Base-by-base conservation (phyloP, 2,888 invertebrate species). In the Heteromurus nitidus region DNA sequence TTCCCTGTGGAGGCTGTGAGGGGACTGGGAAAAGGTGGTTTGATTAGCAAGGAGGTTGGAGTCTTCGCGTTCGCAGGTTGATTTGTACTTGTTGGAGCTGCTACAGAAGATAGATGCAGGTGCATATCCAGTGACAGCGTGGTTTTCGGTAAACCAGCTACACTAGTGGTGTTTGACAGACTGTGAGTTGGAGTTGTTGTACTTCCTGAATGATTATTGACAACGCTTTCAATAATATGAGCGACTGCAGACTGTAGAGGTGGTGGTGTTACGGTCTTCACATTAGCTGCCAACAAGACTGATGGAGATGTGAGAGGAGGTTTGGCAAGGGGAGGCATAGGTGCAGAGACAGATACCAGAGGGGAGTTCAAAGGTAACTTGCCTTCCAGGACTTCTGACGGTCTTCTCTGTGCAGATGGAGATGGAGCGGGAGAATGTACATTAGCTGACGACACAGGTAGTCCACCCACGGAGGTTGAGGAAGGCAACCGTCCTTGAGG, bases 171-270 rank as follows among this genome's bases (percentile, higher is more conserved):
- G n/a, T 5, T 16, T 3, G n/a, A 16, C 7, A n/a, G 47, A 47
- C n/a, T 47, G 11, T 13, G n/a, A 47, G n/a, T n/a, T 16, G n/a
- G 18, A 16, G 62, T n/a, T 3, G 60, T 60, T 3, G 26, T 20
- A n/a, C 30, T 18, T 22, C 31, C 47, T 13, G 84, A 79, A 62
- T 87, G 87, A 85, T 86, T 87, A 84, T 86, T 87, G 22, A 87
- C 86, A 50, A 87, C 85, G 74, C 86, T 87, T 83, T 87, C 87
- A 76, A 87, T 87, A 5, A 87, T 86, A 50, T 87, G 87, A 76
- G 87, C 87, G 20, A 86, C 86, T 0, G 85, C 84, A 2, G 86
- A 86, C 44, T 85, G 85, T 3, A 86, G 86, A 2, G 87, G 86
- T 1, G 85, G 84, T 1, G 84, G 80, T 9, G 83, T 84, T 42